phyloP scores from a whole-genome alignment of 1,140 invertebrate species.

The Aphelenchoides fujianensis region DNA sequence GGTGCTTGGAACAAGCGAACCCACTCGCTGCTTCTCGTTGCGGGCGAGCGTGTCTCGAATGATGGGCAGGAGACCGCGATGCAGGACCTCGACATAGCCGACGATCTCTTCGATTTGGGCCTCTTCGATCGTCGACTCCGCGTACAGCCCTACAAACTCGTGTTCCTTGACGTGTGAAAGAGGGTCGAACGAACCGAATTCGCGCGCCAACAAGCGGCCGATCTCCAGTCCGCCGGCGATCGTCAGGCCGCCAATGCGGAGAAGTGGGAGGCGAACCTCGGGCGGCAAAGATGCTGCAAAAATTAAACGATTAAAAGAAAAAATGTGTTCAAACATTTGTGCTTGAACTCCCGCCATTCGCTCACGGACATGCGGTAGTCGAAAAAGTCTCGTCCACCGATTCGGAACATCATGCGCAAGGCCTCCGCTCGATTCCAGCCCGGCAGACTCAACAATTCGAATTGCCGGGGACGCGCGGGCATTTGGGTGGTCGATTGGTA shows the following conservation, averaged over 20 bases:
- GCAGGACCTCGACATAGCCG: constrained; percentile 11
- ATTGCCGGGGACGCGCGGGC: background rate
- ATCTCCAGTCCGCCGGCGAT: constrained; percentile 25
- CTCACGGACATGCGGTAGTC: background rate
- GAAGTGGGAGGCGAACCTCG: constrained; percentile 14
- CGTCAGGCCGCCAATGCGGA: constrained; percentile 17
- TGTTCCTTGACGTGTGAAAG: background rate
- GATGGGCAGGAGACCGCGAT: constrained; percentile 18
- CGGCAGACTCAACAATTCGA: constrained; percentile 21
- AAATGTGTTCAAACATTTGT: background rate
- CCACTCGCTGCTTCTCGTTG: constrained; percentile 16
- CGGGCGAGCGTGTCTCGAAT: constrained; percentile 13
- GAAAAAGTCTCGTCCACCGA: background rate
- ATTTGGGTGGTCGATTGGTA: no score
- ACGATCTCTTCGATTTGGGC: constrained; percentile 34
- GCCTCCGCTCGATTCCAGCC: constrained; percentile 24
- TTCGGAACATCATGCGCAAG: constrained; percentile 19
- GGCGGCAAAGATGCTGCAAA: constrained; percentile 18
- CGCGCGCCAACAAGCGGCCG: constrained; percentile 17
- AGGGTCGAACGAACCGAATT: constrained; percentile 14
- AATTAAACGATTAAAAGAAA: background rate
- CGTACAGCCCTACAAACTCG: constrained; percentile 24
- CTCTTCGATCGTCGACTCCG: constrained; percentile 17
- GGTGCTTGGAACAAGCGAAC: background rate
- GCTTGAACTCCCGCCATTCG: constrained; percentile 14